A percentile compares a stretch with the other conserved stretches of the same genome.
Evolutionary conservation across 2,113 vertebrate species (phyloP).

Genomic region (Cranoglanis bouderius): DNA sequence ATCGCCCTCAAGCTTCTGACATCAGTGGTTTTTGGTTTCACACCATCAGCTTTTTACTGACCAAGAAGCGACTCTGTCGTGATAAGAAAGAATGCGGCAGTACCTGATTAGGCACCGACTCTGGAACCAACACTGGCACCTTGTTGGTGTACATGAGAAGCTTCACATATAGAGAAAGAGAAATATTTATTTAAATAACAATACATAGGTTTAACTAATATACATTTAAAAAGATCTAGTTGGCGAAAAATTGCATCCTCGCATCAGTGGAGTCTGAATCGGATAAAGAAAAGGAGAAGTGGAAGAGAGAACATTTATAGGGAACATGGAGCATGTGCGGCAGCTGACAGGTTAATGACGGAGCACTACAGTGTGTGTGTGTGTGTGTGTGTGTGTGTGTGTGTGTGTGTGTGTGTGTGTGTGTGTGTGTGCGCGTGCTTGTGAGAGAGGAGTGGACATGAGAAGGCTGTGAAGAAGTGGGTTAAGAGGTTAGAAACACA

Average conservation of each 20-base stretch:
- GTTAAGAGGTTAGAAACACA: conserved; percentile 71
- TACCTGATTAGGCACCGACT: not conserved
- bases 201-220: not conserved
- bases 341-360: conserved; percentile 40
- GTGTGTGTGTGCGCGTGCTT: no score
- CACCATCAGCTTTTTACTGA: not conserved
- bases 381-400: not conserved
- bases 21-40: not conserved
- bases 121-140: not conserved
- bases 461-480: conserved; percentile 61
- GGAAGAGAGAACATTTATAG: conserved; percentile 33
- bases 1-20: not conserved
- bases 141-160: not conserved
- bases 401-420: not conserved
- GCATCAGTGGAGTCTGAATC: not conserved
- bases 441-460: conserved; percentile 6
- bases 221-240: not conserved
- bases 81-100: not conserved
- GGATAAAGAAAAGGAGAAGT: not conserved
- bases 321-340: conserved; percentile 28
- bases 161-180: not conserved
- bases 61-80: not conserved
- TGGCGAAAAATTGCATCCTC: not conserved
- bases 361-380: not conserved
- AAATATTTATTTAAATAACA: not conserved